Conservation (phyloP, 2,113 vertebrate species). For the Megalops atlanticus region DNA sequence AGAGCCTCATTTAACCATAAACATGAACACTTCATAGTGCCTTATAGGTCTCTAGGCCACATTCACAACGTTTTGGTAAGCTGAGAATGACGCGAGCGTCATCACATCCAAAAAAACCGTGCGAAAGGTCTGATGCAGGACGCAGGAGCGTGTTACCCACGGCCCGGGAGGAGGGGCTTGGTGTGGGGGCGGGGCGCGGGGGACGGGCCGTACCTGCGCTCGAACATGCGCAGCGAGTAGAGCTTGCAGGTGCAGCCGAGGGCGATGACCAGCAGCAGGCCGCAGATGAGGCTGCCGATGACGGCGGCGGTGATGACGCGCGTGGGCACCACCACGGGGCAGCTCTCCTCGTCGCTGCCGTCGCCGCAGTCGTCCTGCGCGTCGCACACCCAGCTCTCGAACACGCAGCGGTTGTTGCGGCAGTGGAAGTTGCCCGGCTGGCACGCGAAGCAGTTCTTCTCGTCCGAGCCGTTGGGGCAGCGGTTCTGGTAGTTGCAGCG, state of each 20-base stretch:
- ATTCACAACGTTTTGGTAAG: too few species aligned
- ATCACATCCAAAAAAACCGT: too few species aligned
- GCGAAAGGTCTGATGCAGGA: too few species aligned
- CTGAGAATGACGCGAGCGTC: too few species aligned
- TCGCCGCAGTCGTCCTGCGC: conserved; percentile 96
- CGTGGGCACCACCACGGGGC: conserved; percentile 93
- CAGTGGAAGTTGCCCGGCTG: conserved; percentile 97
- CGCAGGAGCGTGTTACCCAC: too few species aligned
- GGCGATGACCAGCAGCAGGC: conserved; percentile 89
- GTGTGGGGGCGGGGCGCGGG: not conserved
- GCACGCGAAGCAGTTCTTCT: conserved; percentile 97
- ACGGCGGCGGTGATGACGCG: conserved; percentile 93
- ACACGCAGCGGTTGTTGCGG: conserved; percentile 93
- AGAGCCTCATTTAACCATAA: too few species aligned
- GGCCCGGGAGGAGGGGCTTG: too few species aligned
- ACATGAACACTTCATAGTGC: too few species aligned
- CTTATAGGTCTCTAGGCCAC: too few species aligned
- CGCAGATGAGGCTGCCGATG: conserved; percentile 93
- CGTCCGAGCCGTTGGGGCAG: conserved; percentile 94
- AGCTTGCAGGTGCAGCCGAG: conserved; percentile 95
- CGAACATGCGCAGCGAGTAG: conserved; percentile 96
- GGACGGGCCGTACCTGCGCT: conserved; percentile 78
- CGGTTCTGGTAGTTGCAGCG: conserved; percentile 98
- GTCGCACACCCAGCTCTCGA: conserved; percentile 97
- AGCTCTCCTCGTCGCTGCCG: conserved; percentile 93